These are phyloP conservation scores for Hirundo rustica DNA, from an alignment of 2,797 vertebrate species.

Conservation along the genomic window DNA sequence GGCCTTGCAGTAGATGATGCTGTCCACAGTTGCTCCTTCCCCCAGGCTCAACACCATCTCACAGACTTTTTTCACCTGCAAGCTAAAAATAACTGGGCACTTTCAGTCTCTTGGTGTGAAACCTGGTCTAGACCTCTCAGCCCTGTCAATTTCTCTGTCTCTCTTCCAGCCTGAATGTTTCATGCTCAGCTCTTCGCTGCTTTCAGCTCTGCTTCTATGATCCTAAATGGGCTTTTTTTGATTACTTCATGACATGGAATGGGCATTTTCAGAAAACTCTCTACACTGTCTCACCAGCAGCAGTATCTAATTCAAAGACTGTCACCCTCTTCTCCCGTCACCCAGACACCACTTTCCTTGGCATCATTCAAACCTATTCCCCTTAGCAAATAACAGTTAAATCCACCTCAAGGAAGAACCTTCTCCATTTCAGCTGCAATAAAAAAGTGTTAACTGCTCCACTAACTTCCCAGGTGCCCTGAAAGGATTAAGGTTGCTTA, in stretches of 20 bases:
- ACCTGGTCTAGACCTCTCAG: slow-evolving; percentile 2
- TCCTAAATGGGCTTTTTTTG: not conserved
- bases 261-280: not conserved
- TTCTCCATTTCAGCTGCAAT: not conserved
- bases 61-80: not conserved
- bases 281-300: fast-evolving
- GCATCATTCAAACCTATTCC: not conserved
- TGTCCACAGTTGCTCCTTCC: not conserved
- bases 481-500: not conserved
- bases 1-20: not conserved
- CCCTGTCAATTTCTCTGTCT: not conserved
- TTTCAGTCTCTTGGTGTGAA: not conserved
- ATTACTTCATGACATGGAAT: not conserved
- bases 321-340: not conserved
- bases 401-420: not conserved
- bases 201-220: not conserved
- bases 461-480: not conserved
- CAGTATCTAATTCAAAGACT: not conserved
- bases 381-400: not conserved
- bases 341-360: not conserved
- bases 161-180: not conserved
- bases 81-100: not conserved
- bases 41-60: fast-evolving
- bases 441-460: not conserved
- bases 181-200: not conserved